Evolutionary conservation across 2,113 vertebrate genomes (phyloP).

Genomic region (Montifringilla adamsi): DNA sequence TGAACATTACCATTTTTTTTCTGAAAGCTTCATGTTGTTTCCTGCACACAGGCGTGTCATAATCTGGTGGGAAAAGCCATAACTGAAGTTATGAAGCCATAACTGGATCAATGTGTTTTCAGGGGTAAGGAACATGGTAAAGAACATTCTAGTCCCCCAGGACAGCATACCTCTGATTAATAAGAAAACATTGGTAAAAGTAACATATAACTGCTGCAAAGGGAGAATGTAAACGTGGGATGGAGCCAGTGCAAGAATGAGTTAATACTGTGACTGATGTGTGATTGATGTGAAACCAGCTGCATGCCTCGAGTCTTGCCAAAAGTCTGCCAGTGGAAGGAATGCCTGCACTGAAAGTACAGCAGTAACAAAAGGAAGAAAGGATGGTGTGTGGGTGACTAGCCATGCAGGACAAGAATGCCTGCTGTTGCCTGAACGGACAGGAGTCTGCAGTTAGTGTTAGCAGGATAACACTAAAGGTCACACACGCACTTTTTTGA

Average conservation of each 20-base stretch:
- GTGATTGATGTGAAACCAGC: neutral
- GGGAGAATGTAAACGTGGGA: neutral
- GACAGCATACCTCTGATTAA: neutral
- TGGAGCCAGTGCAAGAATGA: neutral
- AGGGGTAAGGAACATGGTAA: fast-evolving
- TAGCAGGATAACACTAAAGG: neutral
- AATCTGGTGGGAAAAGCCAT: neutral
- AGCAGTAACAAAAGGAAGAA: neutral
- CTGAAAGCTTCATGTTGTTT: neutral
- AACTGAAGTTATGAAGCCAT: neutral
- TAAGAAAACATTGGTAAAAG: neutral
- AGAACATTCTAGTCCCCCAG: neutral
- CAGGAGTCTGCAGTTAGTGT: neutral
- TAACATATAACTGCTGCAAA: neutral
- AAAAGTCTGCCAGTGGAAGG: neutral
- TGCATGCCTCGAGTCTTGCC: neutral
- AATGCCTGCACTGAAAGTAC: neutral
- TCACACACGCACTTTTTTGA: neutral
- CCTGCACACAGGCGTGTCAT: neutral
- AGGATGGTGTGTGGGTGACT: neutral
- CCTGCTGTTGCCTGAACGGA: neutral
- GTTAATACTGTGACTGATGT: neutral
- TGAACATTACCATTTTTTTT: fast-evolving
- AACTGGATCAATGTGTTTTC: neutral
- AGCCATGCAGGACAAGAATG: neutral